Evolutionary conservation across 2,113 vertebrate genomes (phyloP).

Genomic region (Lepus europaeus): DNA sequence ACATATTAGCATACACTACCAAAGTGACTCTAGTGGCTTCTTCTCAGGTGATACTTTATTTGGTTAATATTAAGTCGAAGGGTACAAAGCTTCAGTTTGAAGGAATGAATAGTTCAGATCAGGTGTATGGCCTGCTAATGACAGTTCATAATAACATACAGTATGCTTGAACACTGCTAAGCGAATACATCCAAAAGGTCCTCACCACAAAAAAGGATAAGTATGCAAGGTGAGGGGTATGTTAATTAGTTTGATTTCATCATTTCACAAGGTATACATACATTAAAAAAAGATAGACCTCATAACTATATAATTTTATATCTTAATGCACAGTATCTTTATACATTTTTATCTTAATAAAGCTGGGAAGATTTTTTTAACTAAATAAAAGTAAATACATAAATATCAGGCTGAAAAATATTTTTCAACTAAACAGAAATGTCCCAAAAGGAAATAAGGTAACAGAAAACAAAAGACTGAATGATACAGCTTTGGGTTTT

Average conservation of each 20-base stretch:
- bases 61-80: not conserved
- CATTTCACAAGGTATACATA: not conserved
- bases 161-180: not conserved
- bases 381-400: not conserved
- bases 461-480: not conserved
- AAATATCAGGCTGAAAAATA: slow-evolving; percentile 21
- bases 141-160: not conserved
- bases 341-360: too few species aligned
- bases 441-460: not conserved
- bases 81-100: not conserved
- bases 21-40: not conserved
- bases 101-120: not conserved
- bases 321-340: not conserved
- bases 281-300: not conserved
- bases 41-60: not conserved
- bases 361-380: too few species aligned
- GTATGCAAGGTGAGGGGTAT: not conserved
- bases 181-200: not conserved
- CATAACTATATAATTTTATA: not conserved
- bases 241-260: not conserved
- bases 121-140: not conserved
- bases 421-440: slow-evolving; percentile 55
- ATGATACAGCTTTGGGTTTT: not conserved
- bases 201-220: not conserved
- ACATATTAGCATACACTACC: not conserved